Evolutionary conservation across 2,797 vertebrate species (phyloP), one percentile per base, ranked within the genome.

Genomic region (Pogoniulus pusillus): DNA sequence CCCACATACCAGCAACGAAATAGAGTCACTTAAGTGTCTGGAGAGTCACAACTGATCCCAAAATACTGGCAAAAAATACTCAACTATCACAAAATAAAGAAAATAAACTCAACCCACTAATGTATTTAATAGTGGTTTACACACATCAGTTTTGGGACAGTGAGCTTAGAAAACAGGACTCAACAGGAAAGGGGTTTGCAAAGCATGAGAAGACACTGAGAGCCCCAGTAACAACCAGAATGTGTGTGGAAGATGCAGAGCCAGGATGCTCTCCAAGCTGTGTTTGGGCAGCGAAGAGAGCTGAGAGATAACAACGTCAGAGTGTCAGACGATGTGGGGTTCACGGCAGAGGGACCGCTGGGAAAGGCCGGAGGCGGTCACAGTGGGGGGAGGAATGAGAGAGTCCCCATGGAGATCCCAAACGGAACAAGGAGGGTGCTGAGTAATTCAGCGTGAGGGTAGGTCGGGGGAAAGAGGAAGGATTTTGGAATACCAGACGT

Each of bases 241-340:
- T 6, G 1, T 0, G 16, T 1, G 37, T 3, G 4, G 35, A 22
- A 55, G 64, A 3, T 17, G 26, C 4, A 1, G 19, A 24, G 51
- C 14, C 45, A 55, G 35, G 30, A 11, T 1, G 20, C 2, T 24
- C 41, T 3, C 51, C 13, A 15, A 18, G 41, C 41, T 27, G 55
- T 7, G 72, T 8, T 30, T 5, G 75, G 39, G 45, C 55, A 19
- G 15, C 0, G 32, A 30, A 9, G 7, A 35, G 6, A 9, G 68
- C 26, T 4, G 53, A 23, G 43, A 10, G 57, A 4, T 63, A 27
- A 27, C 0, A 27, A 27, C 0, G 7, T 7, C 84, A 15, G 15
- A 55, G 19, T 3, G 2, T 10, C 60, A 29, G 55, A 22, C 24
- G 14, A 0, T n/a, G 13, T 1, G 57, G 30, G 30, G 60, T 1